These are phyloP conservation scores for Dipus sagitta DNA, from an alignment of 2,797 vertebrate genomes.

Conservation along the genomic window DNA sequence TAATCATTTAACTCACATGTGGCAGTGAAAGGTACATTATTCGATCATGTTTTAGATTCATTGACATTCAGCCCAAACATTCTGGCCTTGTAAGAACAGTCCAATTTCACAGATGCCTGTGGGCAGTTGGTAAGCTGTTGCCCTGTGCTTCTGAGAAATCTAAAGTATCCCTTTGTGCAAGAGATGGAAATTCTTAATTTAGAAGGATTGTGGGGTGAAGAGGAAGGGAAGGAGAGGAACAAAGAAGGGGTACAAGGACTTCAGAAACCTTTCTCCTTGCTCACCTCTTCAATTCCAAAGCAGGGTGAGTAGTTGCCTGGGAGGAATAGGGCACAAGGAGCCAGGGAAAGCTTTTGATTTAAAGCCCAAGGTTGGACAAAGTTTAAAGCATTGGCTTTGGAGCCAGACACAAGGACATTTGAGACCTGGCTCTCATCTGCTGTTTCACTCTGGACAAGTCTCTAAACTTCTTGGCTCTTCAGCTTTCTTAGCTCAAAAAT, in stretches of 20 bases:
- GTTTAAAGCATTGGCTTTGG: not conserved
- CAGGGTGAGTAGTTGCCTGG: not conserved
- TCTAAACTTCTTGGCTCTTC: not conserved
- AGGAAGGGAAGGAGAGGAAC: not conserved
- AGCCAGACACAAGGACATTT: not conserved
- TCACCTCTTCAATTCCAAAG: not conserved
- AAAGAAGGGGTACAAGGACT: not conserved
- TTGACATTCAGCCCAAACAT: conserved; percentile 80
- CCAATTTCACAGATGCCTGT: conserved; percentile 70
- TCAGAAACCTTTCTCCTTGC: not conserved
- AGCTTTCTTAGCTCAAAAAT: not conserved
- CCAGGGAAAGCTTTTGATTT: not conserved
- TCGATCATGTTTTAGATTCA: conserved; percentile 81
- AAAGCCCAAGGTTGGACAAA: not conserved
- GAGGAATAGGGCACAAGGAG: not conserved
- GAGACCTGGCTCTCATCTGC: not conserved
- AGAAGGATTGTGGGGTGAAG: not conserved
- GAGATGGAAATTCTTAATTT: conserved; percentile 30
- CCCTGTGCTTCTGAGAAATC: conserved; percentile 56
- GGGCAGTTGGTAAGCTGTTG: conserved; percentile 67
- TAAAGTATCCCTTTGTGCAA: not conserved
- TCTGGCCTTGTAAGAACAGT: conserved; percentile 78
- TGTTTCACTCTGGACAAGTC: not conserved
- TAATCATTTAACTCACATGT: conserved; percentile 78
- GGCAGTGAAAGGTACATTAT: conserved; percentile 77